Percentiles rank a stretch among this genome's conserved stretches.
These are phyloP conservation scores for Aleiodes sp. DNA, from an alignment of 1,140 invertebrate species.

Conservation along the genomic window DNA sequence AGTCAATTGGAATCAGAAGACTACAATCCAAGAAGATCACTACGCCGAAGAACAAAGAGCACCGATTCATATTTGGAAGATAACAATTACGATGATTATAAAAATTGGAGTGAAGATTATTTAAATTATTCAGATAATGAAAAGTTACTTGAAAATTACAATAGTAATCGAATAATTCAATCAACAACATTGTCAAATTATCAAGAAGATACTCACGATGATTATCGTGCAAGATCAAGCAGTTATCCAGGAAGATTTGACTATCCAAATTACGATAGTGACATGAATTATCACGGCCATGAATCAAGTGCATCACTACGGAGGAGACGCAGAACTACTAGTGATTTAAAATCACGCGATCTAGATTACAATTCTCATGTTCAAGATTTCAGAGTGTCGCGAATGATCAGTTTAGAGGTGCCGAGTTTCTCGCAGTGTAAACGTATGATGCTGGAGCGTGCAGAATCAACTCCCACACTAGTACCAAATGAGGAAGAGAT, in stretches of 20 bases:
- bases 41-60: conserved; percentile 48
- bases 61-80: conserved; percentile 55
- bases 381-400: conserved; percentile 21
- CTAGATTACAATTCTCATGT: conserved; percentile 5
- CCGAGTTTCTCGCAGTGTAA: conserved; percentile 45
- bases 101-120: conserved; percentile 20
- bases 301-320: not conserved
- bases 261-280: not conserved
- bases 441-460: conserved; percentile 45
- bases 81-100: conserved; percentile 38
- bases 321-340: not conserved
- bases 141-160: conserved; percentile 3
- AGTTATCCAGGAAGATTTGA: not conserved
- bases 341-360: not conserved
- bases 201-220: not conserved
- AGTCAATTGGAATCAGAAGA: too few species aligned
- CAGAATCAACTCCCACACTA: conserved; percentile 57
- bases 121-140: conserved; percentile 27
- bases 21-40: not conserved
- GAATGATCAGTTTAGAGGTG: conserved; percentile 34
- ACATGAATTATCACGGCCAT: not conserved
- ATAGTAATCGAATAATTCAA: not conserved
- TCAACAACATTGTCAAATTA: not conserved
- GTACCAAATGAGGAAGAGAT: conserved; percentile 49
- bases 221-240: not conserved